Percentiles rank a stretch among this genome's conserved stretches.
Evolutionary conservation across 2,888 invertebrate species (phyloP).

Genomic region (Deroplatys truncata): DNA sequence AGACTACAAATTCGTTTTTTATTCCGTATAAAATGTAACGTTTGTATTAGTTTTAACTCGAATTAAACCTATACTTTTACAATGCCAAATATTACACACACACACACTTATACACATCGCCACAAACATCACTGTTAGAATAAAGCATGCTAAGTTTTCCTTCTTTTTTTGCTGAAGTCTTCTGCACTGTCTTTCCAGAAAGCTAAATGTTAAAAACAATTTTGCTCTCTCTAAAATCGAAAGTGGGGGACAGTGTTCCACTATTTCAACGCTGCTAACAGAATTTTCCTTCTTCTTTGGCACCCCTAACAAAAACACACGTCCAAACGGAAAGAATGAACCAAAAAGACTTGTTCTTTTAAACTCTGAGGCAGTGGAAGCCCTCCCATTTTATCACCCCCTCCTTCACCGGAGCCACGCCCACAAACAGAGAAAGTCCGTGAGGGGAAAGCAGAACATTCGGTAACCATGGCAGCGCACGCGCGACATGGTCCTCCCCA

Average conservation of each 20-base stretch:
- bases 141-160: background rate
- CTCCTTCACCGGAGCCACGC: background rate
- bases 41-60: background rate
- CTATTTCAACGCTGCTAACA: background rate
- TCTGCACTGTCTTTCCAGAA: background rate
- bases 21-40: background rate
- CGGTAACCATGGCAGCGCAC: background rate
- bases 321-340: constrained; percentile 23
- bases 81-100: background rate
- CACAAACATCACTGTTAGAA: background rate
- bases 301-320: constrained; percentile 4
- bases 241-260: background rate
- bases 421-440: background rate
- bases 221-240: background rate
- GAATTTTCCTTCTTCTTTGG: background rate
- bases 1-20: background rate
- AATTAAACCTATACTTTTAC: background rate
- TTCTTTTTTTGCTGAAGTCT: background rate
- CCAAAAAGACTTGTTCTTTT: constrained; percentile 21
- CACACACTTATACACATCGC: background rate
- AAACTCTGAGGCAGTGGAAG: background rate
- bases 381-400: constrained; percentile 3
- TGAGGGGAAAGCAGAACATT: background rate
- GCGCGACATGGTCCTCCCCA: background rate
- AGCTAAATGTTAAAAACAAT: background rate